Conservation (phyloP, 2,888 invertebrate species). For the Anagyrus pseudococci region DNA sequence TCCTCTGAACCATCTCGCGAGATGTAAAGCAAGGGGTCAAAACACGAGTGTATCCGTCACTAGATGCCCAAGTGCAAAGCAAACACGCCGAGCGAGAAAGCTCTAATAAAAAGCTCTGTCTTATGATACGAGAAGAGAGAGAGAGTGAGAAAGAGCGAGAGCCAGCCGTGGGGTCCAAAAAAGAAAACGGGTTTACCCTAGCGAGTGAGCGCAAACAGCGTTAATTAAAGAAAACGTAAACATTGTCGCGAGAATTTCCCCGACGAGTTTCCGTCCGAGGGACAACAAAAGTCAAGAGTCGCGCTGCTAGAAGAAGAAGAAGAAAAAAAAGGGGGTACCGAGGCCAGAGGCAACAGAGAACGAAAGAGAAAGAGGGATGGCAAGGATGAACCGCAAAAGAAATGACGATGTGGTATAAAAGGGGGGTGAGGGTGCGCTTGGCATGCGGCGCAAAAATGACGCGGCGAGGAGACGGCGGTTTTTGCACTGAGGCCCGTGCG, state of each 20-base stretch:
- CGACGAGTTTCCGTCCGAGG: conserved; percentile 10
- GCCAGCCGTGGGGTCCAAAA: no score
- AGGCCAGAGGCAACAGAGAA: background rate
- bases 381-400: no score
- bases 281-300: no score
- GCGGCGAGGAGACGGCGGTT: no score
- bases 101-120: conserved; percentile 13
- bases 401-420: no score
- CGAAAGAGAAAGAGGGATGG: background rate
- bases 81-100: background rate
- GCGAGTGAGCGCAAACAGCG: conserved; percentile 15
- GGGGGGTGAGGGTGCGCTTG: background rate
- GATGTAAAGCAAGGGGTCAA: no score
- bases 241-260: conserved; percentile 13
- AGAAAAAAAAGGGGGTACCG: background rate
- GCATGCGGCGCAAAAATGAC: background rate
- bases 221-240: conserved; percentile 32
- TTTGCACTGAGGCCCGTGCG: background rate
- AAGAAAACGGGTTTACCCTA: background rate
- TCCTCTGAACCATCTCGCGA: no score
- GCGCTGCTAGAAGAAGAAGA: background rate
- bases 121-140: conserved; percentile 20
- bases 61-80: no score
- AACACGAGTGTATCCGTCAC: no score
- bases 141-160: background rate